Conservation (phyloP, 2,113 vertebrate genomes). For the Myocastor coypus region DNA sequence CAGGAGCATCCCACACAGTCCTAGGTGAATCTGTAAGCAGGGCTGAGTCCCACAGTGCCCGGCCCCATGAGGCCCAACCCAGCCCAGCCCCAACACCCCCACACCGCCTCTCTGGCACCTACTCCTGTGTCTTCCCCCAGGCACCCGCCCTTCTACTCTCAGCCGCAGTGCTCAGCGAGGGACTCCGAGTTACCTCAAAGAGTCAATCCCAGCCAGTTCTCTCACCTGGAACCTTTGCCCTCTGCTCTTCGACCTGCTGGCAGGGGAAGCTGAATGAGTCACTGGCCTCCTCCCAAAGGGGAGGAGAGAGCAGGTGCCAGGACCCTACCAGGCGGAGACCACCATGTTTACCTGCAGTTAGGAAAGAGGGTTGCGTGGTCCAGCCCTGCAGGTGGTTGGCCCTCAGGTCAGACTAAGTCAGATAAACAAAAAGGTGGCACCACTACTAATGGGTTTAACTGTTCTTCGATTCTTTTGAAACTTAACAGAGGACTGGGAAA, state of each 20-base stretch:
- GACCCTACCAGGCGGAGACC: not conserved
- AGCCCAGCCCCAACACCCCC: not conserved
- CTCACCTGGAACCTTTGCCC: not conserved
- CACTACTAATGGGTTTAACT: conserved; percentile 3
- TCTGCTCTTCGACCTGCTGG: not conserved
- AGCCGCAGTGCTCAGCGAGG: accelerated
- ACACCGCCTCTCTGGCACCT: not conserved
- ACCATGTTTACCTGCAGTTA: not conserved
- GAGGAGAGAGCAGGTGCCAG: not conserved
- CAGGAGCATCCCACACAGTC: not conserved
- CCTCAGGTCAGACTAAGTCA: not conserved
- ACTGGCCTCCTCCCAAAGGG: not conserved
- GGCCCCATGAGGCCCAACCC: not conserved
- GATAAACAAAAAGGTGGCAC: not conserved
- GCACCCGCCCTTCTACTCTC: not conserved
- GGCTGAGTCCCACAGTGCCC: not conserved
- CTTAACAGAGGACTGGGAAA: not conserved
- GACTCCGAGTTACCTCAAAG: not conserved
- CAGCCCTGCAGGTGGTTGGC: not conserved
- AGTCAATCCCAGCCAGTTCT: not conserved
- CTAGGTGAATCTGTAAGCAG: not conserved
- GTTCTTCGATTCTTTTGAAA: conserved; percentile 36
- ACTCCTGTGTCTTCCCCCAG: not conserved
- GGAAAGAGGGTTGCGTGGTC: not conserved
- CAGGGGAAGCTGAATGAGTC: not conserved